phyloP scores from a whole-genome alignment of 2,797 vertebrate genomes.

The Valencia hispanica region DNA sequence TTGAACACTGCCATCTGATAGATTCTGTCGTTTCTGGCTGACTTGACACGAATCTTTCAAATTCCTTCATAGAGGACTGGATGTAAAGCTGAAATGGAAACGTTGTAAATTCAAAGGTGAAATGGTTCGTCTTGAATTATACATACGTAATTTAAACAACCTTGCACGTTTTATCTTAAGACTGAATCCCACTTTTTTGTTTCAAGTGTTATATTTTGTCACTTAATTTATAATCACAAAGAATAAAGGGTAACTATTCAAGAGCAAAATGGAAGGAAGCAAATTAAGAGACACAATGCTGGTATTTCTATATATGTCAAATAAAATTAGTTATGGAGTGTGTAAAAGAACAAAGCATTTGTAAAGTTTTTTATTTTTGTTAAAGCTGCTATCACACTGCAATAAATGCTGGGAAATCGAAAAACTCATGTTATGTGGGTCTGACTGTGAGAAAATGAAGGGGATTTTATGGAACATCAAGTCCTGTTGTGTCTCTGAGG shows the following conservation, averaged over 20 bases:
- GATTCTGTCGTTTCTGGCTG: slow-evolving; percentile 11
- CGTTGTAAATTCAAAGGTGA: background rate
- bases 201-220: background rate
- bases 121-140: background rate
- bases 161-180: background rate
- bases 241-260: background rate
- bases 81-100: slow-evolving; percentile 25
- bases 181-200: background rate
- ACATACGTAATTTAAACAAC: background rate
- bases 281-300: background rate
- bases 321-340: background rate
- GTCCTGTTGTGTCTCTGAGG: background rate
- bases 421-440: background rate
- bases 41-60: slow-evolving; percentile 40
- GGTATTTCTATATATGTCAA: background rate
- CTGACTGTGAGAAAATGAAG: background rate
- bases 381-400: background rate
- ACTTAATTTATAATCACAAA: background rate
- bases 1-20: slow-evolving; percentile 35
- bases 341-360: background rate
- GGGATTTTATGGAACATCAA: background rate
- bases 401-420: background rate
- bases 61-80: slow-evolving; percentile 9
- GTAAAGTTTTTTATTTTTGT: background rate
- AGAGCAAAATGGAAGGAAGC: background rate